Base-by-base conservation (phyloP, 2,888 invertebrate species). In the Aphodius sticticus region DNA sequence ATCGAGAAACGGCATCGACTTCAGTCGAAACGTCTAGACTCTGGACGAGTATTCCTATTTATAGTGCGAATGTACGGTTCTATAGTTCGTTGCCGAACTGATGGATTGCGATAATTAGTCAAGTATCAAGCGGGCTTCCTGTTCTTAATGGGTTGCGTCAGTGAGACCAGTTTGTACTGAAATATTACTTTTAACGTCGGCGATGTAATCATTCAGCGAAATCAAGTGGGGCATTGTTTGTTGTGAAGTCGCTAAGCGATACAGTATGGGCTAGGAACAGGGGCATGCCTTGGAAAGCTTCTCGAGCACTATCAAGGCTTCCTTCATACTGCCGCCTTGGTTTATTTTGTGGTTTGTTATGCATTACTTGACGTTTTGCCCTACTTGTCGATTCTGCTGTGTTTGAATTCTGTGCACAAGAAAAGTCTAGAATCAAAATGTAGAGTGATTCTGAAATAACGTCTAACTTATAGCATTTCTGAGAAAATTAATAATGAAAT, bases 21-120 rank as follows among this genome's bases (percentile, higher is more conserved):
- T 53, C 53, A 12, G 74, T n/a, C 37, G 35, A 26, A 74, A 74
- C 37, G 74, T 74, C 74, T 74, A 26, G 74, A 26, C 36, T 74
- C 74, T 74, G 9, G 74, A 26, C 36, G 72, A 14, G 72, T 35
- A 16, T 72, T n/a, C 35, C 16, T 74, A 74, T 74, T 74, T 74
- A 37, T 74, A 74, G 35, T 37, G 14, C 37, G 74, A 74, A 74
- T 74, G 15, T 74, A 36, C 37, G 12, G n/a, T 74, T 74, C 36
- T 26, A 74, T 35, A 37, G 74, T 26, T 36, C 16, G 15, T 36
- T 16, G 37, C n/a, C 26, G 53, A 53, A 53, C 37, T 74, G 16
- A 74, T 26, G 74, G 74, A 36, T 74, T 16, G 9, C 37, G 36
- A 74, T 74, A 37, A 74, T 74, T 74, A 74, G 74, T 74, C 37